Conservation (phyloP, 1,140 invertebrate species). For the Brachystomella parvula region DNA sequence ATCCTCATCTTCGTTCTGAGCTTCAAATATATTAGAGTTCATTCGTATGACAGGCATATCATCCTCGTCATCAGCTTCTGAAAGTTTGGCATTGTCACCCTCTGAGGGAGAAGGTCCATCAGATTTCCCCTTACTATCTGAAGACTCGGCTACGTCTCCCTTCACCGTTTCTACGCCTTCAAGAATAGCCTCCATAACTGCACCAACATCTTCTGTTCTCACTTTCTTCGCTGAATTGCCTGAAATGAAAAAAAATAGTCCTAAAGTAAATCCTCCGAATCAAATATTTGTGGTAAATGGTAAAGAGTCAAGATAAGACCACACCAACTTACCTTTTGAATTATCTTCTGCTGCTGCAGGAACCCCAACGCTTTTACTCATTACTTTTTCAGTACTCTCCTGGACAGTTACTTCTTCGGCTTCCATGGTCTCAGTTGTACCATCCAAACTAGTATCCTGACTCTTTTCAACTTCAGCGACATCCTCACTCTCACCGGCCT, state of each 20-base stretch:
- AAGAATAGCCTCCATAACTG: slow-evolving; percentile 13
- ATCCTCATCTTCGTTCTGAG: slow-evolving; percentile 28
- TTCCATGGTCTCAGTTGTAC: neutral
- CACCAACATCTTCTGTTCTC: slow-evolving; percentile 38
- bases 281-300: no score
- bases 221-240: no score
- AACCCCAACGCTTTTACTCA: slow-evolving; percentile 6
- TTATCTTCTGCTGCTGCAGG: slow-evolving; percentile 2
- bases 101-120: neutral
- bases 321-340: no score
- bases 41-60: slow-evolving; percentile 20
- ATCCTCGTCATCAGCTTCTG: slow-evolving; percentile 29
- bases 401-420: slow-evolving; percentile 14
- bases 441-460: slow-evolving; percentile 22
- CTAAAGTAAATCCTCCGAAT: slow-evolving; percentile 29
- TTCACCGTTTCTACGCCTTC: slow-evolving; percentile 2
- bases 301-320: no score
- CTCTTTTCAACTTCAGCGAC: slow-evolving; percentile 25
- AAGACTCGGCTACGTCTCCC: neutral
- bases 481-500: slow-evolving; percentile 22
- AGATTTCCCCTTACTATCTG: neutral
- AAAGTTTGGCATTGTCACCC: neutral
- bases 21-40: slow-evolving; percentile 19
- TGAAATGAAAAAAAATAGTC: no score
- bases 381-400: slow-evolving; percentile 11